These are phyloP conservation scores for Pristionchus japonicus DNA, from an alignment of 2,888 invertebrate species.

Conservation along the genomic window DNA sequence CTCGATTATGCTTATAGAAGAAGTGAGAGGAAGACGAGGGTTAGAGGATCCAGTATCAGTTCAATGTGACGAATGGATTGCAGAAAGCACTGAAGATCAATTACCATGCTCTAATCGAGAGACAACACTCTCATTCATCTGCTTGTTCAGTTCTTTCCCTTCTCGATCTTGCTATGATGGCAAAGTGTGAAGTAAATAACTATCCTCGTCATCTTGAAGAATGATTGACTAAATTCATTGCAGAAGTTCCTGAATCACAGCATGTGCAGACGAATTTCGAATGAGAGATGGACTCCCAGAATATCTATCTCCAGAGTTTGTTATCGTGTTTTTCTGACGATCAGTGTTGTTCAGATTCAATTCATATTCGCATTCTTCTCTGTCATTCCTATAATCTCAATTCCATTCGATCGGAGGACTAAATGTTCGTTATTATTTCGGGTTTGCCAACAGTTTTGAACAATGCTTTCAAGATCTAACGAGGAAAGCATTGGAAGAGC, in stretches of 20 bases:
- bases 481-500: neutral
- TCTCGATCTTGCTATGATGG: constrained; percentile 41
- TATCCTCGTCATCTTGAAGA: no score
- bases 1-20: neutral
- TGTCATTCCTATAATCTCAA: constrained; percentile 25
- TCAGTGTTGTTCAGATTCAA: neutral
- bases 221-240: neutral
- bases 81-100: neutral
- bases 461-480: neutral
- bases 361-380: constrained; percentile 11
- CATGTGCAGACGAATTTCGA: constrained; percentile 20
- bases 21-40: neutral
- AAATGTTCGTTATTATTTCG: neutral
- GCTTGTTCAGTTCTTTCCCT: neutral
- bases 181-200: constrained; percentile 17
- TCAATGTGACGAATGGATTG: neutral
- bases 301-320: neutral
- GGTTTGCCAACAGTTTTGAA: neutral
- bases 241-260: constrained; percentile 36
- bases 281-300: constrained; percentile 32
- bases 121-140: neutral
- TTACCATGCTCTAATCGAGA: constrained; percentile 1
- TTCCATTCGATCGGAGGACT: neutral
- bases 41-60: neutral
- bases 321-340: neutral